Evolutionary conservation across 2,113 vertebrate genomes (phyloP).

Genomic region (Halcyon senegalensis): DNA sequence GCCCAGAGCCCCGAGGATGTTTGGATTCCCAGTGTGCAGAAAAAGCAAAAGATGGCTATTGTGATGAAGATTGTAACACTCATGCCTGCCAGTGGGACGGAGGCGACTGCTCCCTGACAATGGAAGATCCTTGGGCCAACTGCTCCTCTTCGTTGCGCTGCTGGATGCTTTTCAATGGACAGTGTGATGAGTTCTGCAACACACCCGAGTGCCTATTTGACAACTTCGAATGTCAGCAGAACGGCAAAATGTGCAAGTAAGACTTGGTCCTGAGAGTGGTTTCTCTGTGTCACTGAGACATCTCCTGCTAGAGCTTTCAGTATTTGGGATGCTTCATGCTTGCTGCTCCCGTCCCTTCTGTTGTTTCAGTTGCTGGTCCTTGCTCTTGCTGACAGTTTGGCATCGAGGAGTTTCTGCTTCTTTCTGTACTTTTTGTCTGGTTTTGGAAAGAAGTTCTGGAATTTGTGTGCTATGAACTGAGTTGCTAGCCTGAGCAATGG

Average conservation of each 20-base stretch:
- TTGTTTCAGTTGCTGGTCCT: not conserved
- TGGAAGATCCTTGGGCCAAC: constrained; percentile 86
- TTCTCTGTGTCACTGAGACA: constrained; percentile 21
- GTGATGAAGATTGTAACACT: constrained; percentile 88
- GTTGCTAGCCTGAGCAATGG: not conserved
- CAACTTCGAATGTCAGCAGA: constrained; percentile 87
- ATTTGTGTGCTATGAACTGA: not conserved
- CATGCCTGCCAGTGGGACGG: constrained; percentile 91
- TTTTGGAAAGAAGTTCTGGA: constrained; percentile 32
- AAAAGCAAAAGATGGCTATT: constrained; percentile 80
- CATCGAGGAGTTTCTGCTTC: not conserved
- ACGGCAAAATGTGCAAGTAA: constrained; percentile 85
- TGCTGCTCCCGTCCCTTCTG: not conserved
- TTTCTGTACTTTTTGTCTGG: not conserved
- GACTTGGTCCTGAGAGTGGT: not conserved
- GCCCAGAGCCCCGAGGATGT: constrained; percentile 67
- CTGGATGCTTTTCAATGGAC: constrained; percentile 88
- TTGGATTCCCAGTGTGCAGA: constrained; percentile 76
- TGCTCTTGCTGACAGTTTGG: not conserved
- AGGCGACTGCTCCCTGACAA: constrained; percentile 89
- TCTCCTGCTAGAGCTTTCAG: constrained; percentile 6
- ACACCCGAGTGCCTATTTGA: constrained; percentile 91
- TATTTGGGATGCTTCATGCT: not conserved
- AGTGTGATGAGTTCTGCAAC: constrained; percentile 88
- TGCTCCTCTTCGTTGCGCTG: constrained; percentile 81